Percentiles rank a stretch among this genome's conserved stretches.
phyloP scores from a whole-genome alignment of 2,797 vertebrate genomes.

The Pachyuromys duprasi region DNA sequence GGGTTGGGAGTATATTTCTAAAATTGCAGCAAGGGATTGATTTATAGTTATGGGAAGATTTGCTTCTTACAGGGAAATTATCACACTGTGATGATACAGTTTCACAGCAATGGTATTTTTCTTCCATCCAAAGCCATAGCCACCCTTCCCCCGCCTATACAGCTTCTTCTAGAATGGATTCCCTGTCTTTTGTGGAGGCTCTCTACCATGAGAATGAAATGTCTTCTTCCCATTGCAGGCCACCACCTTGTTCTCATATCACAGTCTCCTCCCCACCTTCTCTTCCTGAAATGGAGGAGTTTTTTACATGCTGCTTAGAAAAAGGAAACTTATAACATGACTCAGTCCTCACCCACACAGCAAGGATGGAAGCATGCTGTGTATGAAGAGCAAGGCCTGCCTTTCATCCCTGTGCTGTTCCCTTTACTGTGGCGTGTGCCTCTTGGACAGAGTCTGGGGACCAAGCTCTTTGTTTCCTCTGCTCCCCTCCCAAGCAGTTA shows the following conservation, averaged over 20 bases:
- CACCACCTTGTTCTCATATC: slow-evolving; percentile 8
- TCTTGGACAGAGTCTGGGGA: slow-evolving; percentile 42
- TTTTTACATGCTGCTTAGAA: slow-evolving; percentile 71
- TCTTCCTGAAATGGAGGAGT: slow-evolving; percentile 59
- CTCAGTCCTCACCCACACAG: slow-evolving; percentile 57
- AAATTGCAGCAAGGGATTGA: slow-evolving; percentile 84
- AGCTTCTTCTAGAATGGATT: neutral
- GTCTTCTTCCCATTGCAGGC: slow-evolving; percentile 42
- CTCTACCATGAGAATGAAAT: slow-evolving; percentile 56
- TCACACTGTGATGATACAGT: slow-evolving; percentile 76
- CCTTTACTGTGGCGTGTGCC: neutral
- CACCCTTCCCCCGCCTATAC: neutral
- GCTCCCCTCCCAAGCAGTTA: neutral
- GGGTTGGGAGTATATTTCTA: slow-evolving; percentile 76
- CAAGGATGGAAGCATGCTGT: slow-evolving; percentile 44
- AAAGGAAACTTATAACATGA: slow-evolving; percentile 68
- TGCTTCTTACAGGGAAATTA: slow-evolving; percentile 81
- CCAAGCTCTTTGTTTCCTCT: slow-evolving; percentile 6
- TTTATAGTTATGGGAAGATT: slow-evolving; percentile 86
- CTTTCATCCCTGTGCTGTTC: neutral
- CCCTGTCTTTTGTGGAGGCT: slow-evolving; percentile 38
- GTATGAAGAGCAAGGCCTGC: slow-evolving; percentile 11
- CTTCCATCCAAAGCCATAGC: slow-evolving; percentile 21
- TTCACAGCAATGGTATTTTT: slow-evolving; percentile 55
- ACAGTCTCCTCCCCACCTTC: neutral